phyloP scores from a whole-genome alignment of 1,140 invertebrate species.

The Matsumurasca onukii region DNA sequence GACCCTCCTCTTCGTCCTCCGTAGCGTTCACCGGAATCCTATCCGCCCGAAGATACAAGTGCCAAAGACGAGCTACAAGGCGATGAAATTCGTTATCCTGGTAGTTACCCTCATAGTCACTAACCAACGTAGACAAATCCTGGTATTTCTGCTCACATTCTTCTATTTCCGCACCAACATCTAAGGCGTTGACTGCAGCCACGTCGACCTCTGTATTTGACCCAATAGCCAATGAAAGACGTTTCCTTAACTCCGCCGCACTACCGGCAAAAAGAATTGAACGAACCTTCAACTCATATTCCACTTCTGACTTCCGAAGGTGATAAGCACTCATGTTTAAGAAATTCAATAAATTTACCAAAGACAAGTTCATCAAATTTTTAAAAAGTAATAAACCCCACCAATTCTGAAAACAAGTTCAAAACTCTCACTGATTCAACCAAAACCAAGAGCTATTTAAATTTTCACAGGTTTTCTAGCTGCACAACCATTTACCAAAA shows the following conservation, averaged over 20 bases:
- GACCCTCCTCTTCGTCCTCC: not conserved
- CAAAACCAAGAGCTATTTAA: too few relatives aligned
- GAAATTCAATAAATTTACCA: not conserved
- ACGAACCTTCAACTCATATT: not conserved
- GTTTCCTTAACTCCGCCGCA: not conserved
- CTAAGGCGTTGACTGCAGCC: not conserved
- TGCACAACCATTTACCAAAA: too few relatives aligned
- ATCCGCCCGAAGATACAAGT: not conserved
- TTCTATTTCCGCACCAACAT: not conserved
- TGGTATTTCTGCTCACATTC: not conserved
- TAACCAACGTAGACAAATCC: not conserved
- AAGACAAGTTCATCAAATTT: too few relatives aligned
- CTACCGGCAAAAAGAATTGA: not conserved
- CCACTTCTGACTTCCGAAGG: not conserved
- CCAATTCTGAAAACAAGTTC: too few relatives aligned
- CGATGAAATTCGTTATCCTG: not conserved
- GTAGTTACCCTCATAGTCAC: not conserved
- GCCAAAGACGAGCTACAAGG: not conserved
- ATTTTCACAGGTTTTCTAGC: too few relatives aligned
- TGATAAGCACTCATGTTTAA: not conserved
- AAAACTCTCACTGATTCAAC: too few relatives aligned
- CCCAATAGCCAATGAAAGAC: not conserved
- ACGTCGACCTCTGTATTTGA: not conserved
- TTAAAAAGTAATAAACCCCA: too few relatives aligned
- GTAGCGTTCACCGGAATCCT: not conserved